A percentile compares a stretch with the other conserved stretches of the same genome.
These are phyloP conservation scores for Akabosia matsudoensis DNA, from an alignment of 1,140 invertebrate genomes.

Conservation along the genomic window DNA sequence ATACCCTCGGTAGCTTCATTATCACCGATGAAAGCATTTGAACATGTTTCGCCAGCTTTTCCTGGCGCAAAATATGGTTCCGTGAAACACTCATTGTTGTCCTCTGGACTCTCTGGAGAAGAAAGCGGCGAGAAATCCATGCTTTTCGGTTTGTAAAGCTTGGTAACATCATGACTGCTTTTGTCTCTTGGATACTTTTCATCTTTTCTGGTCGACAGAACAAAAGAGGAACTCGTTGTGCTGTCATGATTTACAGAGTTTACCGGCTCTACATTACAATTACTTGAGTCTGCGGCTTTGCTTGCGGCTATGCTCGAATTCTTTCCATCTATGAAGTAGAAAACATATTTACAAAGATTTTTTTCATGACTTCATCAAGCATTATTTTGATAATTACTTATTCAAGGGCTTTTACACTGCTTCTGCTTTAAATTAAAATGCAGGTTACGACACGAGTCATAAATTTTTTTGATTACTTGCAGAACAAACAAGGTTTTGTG, in stretches of 20 bases:
- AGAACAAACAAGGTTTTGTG: no score
- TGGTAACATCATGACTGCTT: not conserved
- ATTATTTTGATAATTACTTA: no score
- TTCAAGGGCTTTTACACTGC: no score
- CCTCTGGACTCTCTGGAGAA: slow-evolving; percentile 14
- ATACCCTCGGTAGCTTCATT: no score
- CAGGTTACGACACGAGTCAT: no score
- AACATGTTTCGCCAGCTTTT: no score
- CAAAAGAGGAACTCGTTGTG: not conserved
- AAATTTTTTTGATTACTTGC: no score
- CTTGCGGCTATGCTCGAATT: not conserved
- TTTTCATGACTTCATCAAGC: not conserved
- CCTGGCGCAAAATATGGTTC: no score
- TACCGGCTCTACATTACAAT: not conserved
- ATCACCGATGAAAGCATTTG: no score
- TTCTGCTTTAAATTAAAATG: no score
- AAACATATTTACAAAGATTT: not conserved
- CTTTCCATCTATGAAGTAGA: not conserved
- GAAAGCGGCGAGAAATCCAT: not conserved
- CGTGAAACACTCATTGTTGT: not conserved
- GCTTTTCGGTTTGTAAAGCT: not conserved
- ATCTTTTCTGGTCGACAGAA: not conserved
- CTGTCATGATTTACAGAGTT: not conserved
- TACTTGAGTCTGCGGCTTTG: slow-evolving; percentile 2
- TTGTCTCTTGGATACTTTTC: not conserved